Percentiles rank a stretch among this genome's conserved stretches.
Conservation (phyloP, 2,113 vertebrate species). For the Prionailurus bengalensis region DNA sequence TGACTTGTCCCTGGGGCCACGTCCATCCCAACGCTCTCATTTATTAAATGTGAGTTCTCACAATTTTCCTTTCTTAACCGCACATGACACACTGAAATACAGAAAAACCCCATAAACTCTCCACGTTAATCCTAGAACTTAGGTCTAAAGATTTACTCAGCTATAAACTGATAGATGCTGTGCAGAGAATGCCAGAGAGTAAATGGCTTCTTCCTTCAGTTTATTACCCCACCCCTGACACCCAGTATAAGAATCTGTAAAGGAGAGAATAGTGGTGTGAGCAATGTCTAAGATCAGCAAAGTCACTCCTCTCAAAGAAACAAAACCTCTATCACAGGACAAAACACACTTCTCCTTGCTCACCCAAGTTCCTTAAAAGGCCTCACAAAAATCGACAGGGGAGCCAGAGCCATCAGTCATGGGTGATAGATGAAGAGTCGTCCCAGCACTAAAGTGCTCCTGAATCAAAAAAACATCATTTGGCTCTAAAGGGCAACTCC, state of each 20-base stretch:
- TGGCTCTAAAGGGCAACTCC: constrained; percentile 62
- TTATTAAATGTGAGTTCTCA: neutral
- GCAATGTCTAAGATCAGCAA: neutral
- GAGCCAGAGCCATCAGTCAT: constrained; percentile 75
- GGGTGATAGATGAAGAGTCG: constrained; percentile 76
- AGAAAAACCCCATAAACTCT: neutral
- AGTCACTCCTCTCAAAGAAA: neutral
- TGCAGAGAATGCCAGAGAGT: neutral
- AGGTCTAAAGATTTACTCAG: neutral
- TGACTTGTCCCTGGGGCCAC: neutral
- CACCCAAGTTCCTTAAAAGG: neutral
- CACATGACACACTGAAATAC: neutral
- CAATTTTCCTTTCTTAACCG: neutral
- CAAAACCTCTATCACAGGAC: neutral
- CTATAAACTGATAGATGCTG: neutral
- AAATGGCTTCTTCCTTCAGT: neutral
- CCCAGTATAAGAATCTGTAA: neutral
- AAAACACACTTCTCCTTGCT: neutral
- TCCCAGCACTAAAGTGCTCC: constrained; percentile 69
- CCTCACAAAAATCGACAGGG: neutral
- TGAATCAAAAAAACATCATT: constrained; percentile 54
- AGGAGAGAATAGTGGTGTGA: neutral
- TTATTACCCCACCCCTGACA: neutral
- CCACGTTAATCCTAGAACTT: neutral
- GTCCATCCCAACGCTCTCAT: neutral